Percentiles rank a stretch among this genome's conserved stretches.
phyloP scores from a whole-genome alignment of 2,888 invertebrate genomes.

The Chrysina gloriosa region DNA sequence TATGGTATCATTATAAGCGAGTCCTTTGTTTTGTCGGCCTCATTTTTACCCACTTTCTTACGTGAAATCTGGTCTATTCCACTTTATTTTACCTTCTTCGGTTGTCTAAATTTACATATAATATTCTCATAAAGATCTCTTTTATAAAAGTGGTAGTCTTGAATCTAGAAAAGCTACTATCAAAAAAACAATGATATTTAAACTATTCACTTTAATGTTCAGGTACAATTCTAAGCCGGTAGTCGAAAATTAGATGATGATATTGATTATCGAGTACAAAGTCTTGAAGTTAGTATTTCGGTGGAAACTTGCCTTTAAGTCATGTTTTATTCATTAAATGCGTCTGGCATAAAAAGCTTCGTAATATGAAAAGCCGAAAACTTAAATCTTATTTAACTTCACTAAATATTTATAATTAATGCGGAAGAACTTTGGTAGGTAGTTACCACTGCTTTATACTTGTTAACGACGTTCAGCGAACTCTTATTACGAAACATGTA shows the following conservation, averaged over 20 bases:
- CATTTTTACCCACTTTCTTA: slow-evolving; percentile 38
- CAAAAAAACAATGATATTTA: not conserved
- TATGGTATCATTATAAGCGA: slow-evolving; percentile 34
- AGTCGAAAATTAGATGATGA: no score
- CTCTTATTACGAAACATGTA: no score
- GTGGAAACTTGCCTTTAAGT: slow-evolving; percentile 2
- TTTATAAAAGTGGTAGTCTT: not conserved
- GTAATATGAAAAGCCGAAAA: not conserved
- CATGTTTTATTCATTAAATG: slow-evolving; percentile 18
- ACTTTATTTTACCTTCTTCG: slow-evolving; percentile 19
- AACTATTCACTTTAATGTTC: no score
- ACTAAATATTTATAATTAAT: slow-evolving; percentile 12
- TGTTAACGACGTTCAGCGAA: no score
- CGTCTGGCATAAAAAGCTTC: slow-evolving; percentile 1
- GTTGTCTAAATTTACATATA: slow-evolving; percentile 33
- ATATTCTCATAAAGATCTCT: slow-evolving; percentile 30
- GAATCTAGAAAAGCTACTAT: not conserved
- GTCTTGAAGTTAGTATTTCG: not conserved
- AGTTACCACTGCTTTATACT: not conserved
- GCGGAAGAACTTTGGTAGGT: not conserved
- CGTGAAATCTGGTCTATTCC: slow-evolving; percentile 21
- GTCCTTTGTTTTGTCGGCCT: slow-evolving; percentile 32
- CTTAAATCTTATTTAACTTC: slow-evolving; percentile 21
- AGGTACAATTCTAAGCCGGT: no score
- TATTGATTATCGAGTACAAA: not conserved